A percentile compares a stretch with the other conserved stretches of the same genome.
Conservation (phyloP, 2,797 vertebrate species). For the Argentina silus region DNA sequence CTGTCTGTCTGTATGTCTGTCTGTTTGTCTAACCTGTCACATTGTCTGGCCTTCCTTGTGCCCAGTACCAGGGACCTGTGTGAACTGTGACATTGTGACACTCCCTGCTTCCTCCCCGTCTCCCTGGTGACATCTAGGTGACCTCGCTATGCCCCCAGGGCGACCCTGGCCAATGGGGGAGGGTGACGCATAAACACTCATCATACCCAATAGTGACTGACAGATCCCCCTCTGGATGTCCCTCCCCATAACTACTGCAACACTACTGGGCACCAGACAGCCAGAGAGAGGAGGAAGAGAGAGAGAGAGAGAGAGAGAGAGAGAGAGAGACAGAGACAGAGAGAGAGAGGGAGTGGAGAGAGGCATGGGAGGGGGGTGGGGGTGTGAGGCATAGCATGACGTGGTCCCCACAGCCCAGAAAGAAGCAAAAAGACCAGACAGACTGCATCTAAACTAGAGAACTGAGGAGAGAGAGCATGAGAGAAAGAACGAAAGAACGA, state of each 20-base stretch:
- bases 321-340: slow-evolving; percentile 20
- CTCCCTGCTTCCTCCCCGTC: slow-evolving; percentile 4
- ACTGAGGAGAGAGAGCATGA: slow-evolving; percentile 42
- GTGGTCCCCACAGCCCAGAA: slow-evolving; percentile 65
- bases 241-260: slow-evolving; percentile 56
- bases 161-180: slow-evolving; percentile 10
- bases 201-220: slow-evolving; percentile 31
- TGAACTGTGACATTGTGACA: slow-evolving; percentile 41
- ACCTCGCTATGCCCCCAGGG: slow-evolving; percentile 15
- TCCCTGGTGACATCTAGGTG: not conserved
- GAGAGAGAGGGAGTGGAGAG: slow-evolving; percentile 31
- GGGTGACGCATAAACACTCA: slow-evolving; percentile 8
- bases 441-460: slow-evolving; percentile 36
- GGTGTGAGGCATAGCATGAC: slow-evolving; percentile 59
- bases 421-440: slow-evolving; percentile 31
- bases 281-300: slow-evolving; percentile 8
- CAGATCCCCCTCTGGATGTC: slow-evolving; percentile 44
- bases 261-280: slow-evolving; percentile 66
- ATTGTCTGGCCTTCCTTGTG: too few relatives aligned
- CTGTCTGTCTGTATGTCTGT: slow-evolving; percentile 5
- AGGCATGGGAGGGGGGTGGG: slow-evolving; percentile 26
- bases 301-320: not conserved
- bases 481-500: slow-evolving; percentile 8
- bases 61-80: too few relatives aligned
- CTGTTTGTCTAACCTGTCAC: slow-evolving; percentile 7